A percentile compares a stretch with the other conserved stretches of the same genome.
phyloP scores from a whole-genome alignment of 2,113 vertebrate species.

The Vidua macroura region DNA sequence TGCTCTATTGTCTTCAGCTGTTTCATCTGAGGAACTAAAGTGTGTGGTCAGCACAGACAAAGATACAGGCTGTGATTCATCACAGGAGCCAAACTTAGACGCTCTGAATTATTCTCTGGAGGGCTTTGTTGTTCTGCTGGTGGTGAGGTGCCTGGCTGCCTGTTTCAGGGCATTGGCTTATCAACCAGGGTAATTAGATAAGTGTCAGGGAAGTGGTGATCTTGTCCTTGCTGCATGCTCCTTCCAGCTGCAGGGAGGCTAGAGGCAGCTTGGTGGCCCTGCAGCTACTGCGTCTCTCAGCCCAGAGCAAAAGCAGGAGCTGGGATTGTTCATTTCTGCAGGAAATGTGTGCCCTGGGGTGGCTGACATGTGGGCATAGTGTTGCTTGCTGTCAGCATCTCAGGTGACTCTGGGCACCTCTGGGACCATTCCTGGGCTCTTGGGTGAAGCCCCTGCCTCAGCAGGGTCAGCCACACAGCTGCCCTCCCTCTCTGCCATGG shows the following conservation, averaged over 20 bases:
- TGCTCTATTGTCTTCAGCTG: background rate
- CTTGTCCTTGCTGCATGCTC: background rate
- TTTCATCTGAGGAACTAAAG: background rate
- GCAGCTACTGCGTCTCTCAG: background rate
- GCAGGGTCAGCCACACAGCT: background rate
- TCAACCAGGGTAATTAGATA: background rate
- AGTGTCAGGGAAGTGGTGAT: background rate
- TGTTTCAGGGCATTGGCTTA: background rate
- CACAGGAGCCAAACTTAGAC: background rate
- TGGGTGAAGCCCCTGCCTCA: background rate
- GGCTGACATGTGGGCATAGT: background rate
- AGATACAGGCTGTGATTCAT: background rate
- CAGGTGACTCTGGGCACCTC: background rate
- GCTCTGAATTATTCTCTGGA: slow-evolving; percentile 9
- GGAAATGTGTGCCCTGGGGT: rapidly evolving
- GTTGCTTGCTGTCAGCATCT: background rate
- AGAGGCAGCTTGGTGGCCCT: background rate
- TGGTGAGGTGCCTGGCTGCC: background rate
- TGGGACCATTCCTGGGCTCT: rapidly evolving
- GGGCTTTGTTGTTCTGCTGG: background rate
- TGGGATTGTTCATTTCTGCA: rapidly evolving
- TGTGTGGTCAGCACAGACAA: background rate
- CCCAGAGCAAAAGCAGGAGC: background rate
- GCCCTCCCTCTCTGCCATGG: background rate
- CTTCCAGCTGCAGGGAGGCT: background rate